Percentiles rank a stretch among this genome's conserved stretches.
Evolutionary conservation across 2,888 invertebrate species (phyloP).

Genomic region (Slavum lentiscoides): DNA sequence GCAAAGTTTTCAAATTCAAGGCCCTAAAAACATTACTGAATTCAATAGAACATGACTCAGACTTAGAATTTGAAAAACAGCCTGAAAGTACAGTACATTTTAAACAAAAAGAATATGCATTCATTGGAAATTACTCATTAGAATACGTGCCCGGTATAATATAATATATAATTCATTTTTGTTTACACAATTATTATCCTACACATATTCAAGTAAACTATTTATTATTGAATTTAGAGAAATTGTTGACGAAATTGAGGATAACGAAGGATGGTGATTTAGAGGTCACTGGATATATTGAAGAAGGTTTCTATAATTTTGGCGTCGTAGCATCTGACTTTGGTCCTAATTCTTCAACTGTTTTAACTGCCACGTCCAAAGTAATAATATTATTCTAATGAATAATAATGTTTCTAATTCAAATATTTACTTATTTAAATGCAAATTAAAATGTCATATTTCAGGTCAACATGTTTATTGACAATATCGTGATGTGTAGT

Average conservation of each 20-base stretch:
- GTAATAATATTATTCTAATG: not conserved
- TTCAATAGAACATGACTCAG: not conserved
- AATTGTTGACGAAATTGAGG: conserved; percentile 3
- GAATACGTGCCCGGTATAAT: conserved; percentile 28
- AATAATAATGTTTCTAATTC: no score
- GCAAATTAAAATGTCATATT: not conserved
- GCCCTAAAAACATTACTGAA: not conserved
- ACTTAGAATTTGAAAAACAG: conserved; percentile 6
- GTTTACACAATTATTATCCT: not conserved
- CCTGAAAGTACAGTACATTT: not conserved
- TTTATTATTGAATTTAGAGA: no score
- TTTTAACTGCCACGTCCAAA: not conserved
- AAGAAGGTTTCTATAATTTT: conserved; percentile 26
- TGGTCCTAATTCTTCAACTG: not conserved
- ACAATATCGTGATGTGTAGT: conserved; percentile 15
- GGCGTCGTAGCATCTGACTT: conserved; percentile 22
- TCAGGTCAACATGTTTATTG: conserved; percentile 22
- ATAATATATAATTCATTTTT: not conserved
- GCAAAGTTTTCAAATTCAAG: conserved; percentile 19
- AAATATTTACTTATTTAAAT: no score
- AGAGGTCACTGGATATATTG: not conserved
- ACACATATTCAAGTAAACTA: not conserved
- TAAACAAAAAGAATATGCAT: not conserved
- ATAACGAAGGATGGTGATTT: conserved; percentile 12
- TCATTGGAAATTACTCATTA: conserved; percentile 12